phyloP scores from a whole-genome alignment of 1,140 invertebrate genomes.

The Gerris buenoi region DNA sequence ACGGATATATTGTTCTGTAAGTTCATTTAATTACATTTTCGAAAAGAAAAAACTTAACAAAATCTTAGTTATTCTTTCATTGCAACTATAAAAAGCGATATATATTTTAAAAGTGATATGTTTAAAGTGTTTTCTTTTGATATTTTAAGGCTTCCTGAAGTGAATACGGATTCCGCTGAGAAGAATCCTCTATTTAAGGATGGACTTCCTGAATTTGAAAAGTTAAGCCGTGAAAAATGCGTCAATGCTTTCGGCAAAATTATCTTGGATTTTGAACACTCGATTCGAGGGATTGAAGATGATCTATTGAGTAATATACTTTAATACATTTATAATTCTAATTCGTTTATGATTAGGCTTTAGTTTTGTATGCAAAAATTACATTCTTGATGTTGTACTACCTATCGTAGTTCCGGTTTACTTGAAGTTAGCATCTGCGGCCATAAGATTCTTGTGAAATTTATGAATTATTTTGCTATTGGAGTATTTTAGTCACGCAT shows the following conservation, averaged over 20 bases:
- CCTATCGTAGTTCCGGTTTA: too few species aligned
- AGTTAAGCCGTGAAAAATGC: conserved; percentile 66
- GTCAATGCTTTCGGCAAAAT: conserved; percentile 65
- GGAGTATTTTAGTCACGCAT: too few species aligned
- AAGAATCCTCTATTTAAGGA: conserved; percentile 57
- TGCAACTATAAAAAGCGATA: background rate
- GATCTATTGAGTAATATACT: conserved; percentile 21
- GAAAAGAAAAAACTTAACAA: conserved; percentile 6
- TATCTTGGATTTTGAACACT: conserved; percentile 65
- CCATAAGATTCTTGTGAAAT: too few species aligned
- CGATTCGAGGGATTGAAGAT: conserved; percentile 47
- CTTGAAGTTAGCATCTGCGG: too few species aligned
- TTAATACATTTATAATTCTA: too few species aligned
- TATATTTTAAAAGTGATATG: conserved; percentile 25
- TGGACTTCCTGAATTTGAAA: conserved; percentile 61
- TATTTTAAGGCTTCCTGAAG: conserved; percentile 65
- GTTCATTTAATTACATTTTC: conserved; percentile 19
- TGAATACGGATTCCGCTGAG: conserved; percentile 60
- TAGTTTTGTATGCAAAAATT: too few species aligned
- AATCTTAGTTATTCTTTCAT: background rate
- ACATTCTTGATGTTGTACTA: too few species aligned
- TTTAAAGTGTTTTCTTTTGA: background rate
- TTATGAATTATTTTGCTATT: too few species aligned
- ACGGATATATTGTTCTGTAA: conserved; percentile 37
- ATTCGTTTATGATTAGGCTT: too few species aligned